Conservation (phyloP, 2,113 vertebrate genomes). For the Thunnus thynnus region DNA sequence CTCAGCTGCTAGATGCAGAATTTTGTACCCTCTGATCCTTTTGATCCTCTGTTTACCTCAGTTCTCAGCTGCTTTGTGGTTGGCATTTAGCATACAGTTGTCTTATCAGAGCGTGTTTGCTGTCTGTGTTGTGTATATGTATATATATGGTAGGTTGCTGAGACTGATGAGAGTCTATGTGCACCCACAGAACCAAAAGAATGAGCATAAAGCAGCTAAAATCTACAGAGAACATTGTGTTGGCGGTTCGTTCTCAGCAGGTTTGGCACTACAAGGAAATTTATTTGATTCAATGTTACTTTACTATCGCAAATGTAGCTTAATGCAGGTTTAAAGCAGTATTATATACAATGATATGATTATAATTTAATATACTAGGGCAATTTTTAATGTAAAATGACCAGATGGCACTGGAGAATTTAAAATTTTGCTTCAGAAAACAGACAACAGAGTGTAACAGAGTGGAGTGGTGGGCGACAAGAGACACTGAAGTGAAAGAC, state of each 20-base stretch:
- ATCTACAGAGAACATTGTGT: no score
- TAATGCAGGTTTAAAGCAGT: slow-evolving; percentile 55
- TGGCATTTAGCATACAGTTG: background rate
- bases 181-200: background rate
- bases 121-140: background rate
- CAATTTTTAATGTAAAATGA: slow-evolving; percentile 43
- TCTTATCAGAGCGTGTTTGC: background rate
- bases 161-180: no score
- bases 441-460: slow-evolving; percentile 43
- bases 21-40: background rate
- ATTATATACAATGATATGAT: background rate
- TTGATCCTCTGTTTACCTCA: background rate
- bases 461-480: slow-evolving; percentile 33
- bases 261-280: background rate
- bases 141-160: no score
- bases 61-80: background rate
- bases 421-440: slow-evolving; percentile 43
- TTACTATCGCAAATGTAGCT: slow-evolving; percentile 17
- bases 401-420: slow-evolving; percentile 56
- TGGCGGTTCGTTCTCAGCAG: no score
- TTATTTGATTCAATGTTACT: background rate
- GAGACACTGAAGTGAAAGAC: slow-evolving; percentile 33
- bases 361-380: slow-evolving; percentile 12
- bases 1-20: background rate
- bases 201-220: background rate